Conservation (phyloP, 2,888 invertebrate species). For the Melikaiella ostensackeni region DNA sequence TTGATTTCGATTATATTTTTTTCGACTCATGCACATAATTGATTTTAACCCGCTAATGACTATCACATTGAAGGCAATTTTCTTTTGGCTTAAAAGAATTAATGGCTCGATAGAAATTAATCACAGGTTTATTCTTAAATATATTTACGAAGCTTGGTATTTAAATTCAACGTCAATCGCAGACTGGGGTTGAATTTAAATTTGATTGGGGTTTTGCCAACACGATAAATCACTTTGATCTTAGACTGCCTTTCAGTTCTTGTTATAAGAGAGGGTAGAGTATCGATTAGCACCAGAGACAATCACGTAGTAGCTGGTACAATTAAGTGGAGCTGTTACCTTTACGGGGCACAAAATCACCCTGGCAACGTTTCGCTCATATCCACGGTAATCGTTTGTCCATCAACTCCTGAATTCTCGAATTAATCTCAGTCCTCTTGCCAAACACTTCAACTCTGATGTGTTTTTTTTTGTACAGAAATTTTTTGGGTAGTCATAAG, state of each 20-base stretch:
- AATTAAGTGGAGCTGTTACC: conserved; percentile 31
- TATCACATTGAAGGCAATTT: background rate
- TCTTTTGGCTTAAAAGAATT: background rate
- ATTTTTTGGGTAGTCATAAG: background rate
- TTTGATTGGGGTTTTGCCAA: conserved; percentile 28
- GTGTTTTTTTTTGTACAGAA: conserved; percentile 5
- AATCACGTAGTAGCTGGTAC: conserved; percentile 32
- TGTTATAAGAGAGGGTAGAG: conserved; percentile 10
- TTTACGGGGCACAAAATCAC: conserved; percentile 35
- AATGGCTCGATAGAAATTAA: background rate
- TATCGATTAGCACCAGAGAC: conserved; percentile 36
- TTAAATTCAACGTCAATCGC: background rate
- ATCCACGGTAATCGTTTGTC: conserved; percentile 17
- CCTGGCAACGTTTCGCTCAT: conserved; percentile 12
- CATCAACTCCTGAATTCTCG: conserved; percentile 6
- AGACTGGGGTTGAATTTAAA: conserved; percentile 8
- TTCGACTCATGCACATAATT: no score
- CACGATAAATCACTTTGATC: conserved; percentile 25
- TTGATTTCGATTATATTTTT: no score
- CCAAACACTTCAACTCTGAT: conserved; percentile 18
- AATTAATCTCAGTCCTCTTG: conserved; percentile 28
- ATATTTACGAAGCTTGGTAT: background rate
- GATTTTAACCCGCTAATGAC: no score
- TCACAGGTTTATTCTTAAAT: background rate
- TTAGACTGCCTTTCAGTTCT: conserved; percentile 23